Base-by-base conservation (phyloP, 2,888 invertebrate species). In the Drosophila merina region DNA sequence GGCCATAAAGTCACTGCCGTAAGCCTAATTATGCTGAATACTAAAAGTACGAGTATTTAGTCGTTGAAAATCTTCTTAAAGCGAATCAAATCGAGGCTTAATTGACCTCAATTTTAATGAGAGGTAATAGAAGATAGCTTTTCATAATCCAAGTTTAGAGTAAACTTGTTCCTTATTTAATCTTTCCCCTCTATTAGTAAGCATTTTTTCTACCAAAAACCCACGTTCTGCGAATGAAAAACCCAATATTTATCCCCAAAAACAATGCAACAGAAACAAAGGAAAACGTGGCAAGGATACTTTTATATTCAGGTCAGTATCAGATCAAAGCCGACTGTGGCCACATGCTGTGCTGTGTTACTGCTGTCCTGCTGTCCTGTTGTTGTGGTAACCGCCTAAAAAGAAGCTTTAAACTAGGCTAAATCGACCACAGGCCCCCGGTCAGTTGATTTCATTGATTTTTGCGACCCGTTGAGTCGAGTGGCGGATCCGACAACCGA, bases 1-100 rank as follows among this genome's bases (percentile, higher is more conserved):
- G 49, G 40, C n/a, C 71, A 66, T 82, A 78, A 81, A 85, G 79
- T 85, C 78, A 86, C 75, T 74, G 79, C 70, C 83, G 77, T 78
- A 84, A 83, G 83, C 83, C 84, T 79, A 86, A 86, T 85, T 81
- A 85, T 86, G 86, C 78, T 79, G 79, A 20, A 42, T 77, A 74
- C 79, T 63, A 72, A n/a, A 12, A 40, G 40, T 14, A 20, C 40
- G 72, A 79, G 75, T 75, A 75, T 75, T 57, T 81, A 72, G 81
- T 76, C 74, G 57, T 66, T 64, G 54, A 67, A 62, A 77, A 74
- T 82, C 79, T 67, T 74, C 67, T 71, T 57, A 59, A 57, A 64
- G 57, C 56, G 31, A 28, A 48, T 58, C 3, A 52, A 30, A 38
- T 26, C 56, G 25, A 52, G 40, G 77, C 75, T 83, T 85, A 73